These are phyloP conservation scores for Catharus minimus DNA, from an alignment of 2,113 vertebrate species.

Conservation along the genomic window DNA sequence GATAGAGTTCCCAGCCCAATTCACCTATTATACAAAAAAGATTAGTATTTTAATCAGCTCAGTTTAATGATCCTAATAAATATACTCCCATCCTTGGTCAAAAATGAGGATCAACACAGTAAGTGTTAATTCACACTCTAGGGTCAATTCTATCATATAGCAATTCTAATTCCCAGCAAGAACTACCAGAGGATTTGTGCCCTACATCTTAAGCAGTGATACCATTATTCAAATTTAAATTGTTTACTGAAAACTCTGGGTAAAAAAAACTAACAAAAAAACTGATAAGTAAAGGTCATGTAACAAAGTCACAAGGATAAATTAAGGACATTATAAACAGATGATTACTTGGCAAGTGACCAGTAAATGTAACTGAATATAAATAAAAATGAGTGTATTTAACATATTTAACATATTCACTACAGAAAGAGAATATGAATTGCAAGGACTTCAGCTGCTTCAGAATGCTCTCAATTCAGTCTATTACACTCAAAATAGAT, in stretches of 20 bases:
- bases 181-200: neutral
- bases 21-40: constrained; percentile 79
- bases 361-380: neutral
- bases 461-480: neutral
- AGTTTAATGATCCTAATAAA: neutral
- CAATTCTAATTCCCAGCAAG: neutral
- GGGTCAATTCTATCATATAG: neutral
- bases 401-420: neutral
- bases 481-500: neutral
- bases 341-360: neutral
- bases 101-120: neutral
- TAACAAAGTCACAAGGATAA: neutral
- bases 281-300: neutral
- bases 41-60: neutral
- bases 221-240: neutral
- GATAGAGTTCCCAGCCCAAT: constrained; percentile 96
- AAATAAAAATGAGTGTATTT: neutral
- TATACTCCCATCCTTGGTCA: neutral
- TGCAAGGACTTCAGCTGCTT: neutral
- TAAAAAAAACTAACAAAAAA: neutral
- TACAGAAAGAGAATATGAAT: neutral
- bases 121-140: neutral
- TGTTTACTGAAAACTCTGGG: neutral
- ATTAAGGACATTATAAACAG: neutral
- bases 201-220: neutral